Base-by-base conservation (phyloP, 1,140 invertebrate species). In the Drosophila saltans region DNA sequence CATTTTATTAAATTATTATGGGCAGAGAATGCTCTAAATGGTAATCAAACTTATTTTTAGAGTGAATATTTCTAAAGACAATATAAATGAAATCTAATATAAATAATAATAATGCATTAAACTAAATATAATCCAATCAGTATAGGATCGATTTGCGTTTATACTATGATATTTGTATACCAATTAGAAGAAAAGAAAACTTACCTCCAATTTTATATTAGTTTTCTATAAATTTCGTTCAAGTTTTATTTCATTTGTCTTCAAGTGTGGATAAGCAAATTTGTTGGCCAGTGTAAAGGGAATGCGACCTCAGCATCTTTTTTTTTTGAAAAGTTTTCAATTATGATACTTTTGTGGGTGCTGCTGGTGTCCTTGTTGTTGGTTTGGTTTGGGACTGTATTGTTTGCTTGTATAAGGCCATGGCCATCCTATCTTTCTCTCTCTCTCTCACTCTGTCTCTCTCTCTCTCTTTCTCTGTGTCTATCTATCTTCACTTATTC, bases 391-490 rank as follows among this genome's bases (percentile, higher is more conserved):
- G 60, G 11, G 8, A 7, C 3, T 33, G 45, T 33, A 26, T 39
- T 39, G 57, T 66, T 67, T 72, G 45, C 21, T 33, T 79, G 67
- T 66, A 72, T 80, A 83, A 66, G 83, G 80, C 83, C 83, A 88
- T 65, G 76, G 83, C 66, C 81, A 45, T 55, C 28, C 57, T 45
- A n/a, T 63, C 48, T 26, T 6, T 48, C 5, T 43, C 41, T 2
- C 41, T 24, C 2, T 26, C 10, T 9, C 24, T 16, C 1, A 1
- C 10, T 24, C 30, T 30, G 3, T 10, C 21, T 10, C 4, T 24
- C 45, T 24, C 11, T 28, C 24, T 11, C 36, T 40, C 33, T 45
- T 41, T 45, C n/a, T 59, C 48, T 36, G 33, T 30, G 2, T 3
- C n/a, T 24, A 7, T 45, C 41, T 45, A n/a, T 59, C 33, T 36